These are phyloP conservation scores for Philereme transversata DNA, from an alignment of 2,888 invertebrate species.

Conservation along the genomic window DNA sequence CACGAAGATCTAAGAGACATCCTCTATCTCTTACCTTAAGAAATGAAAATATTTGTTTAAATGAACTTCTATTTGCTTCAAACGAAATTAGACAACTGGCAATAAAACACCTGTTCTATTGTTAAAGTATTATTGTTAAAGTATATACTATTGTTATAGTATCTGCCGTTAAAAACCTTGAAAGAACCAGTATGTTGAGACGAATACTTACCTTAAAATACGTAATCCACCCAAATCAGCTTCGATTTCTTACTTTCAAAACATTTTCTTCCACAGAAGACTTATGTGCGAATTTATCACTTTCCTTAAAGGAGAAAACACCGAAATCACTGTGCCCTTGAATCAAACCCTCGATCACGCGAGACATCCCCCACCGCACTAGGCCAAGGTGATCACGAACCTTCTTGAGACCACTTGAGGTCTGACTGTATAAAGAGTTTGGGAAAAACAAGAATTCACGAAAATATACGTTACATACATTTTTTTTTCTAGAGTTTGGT, in stretches of 20 bases:
- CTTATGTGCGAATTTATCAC: conserved; percentile 19
- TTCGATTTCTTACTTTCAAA: not conserved
- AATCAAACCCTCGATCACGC: conserved; percentile 10
- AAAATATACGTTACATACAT: not conserved
- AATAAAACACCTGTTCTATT: no score
- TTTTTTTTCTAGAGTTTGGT: no score
- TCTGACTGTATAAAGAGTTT: not conserved
- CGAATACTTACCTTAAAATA: no score
- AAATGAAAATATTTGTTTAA: no score
- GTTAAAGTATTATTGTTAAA: no score
- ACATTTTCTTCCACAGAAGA: not conserved
- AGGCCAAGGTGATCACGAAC: not conserved
- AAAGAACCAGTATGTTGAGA: no score
- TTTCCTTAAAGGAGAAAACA: conserved; percentile 14
- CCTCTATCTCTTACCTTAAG: no score
- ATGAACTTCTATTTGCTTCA: no score
- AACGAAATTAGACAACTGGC: no score
- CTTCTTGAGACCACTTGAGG: not conserved
- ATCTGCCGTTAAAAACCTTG: no score
- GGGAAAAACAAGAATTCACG: not conserved
- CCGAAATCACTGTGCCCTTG: conserved; percentile 16
- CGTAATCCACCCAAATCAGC: not conserved
- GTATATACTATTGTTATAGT: no score
- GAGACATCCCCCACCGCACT: conserved; percentile 3
- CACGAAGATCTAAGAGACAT: no score